Evolutionary conservation across 2,888 invertebrate genomes (phyloP).

Genomic region (Habrosyne pyritoides): DNA sequence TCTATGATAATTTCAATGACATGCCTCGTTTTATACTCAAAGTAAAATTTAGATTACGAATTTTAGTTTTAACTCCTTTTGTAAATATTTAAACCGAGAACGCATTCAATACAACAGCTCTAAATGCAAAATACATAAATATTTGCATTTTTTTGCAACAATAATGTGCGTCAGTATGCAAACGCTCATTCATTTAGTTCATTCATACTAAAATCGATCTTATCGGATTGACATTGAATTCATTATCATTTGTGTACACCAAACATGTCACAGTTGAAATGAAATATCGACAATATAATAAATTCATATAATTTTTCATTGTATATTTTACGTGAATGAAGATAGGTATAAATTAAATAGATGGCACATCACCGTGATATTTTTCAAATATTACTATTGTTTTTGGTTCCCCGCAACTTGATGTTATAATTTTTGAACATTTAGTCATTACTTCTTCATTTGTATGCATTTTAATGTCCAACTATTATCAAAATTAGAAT

Average conservation of each 20-base stretch:
- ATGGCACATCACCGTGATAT: conserved; percentile 63
- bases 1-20: background rate
- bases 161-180: background rate
- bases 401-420: conserved; percentile 70
- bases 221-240: background rate
- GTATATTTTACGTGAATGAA: conserved; percentile 23
- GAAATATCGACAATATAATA: background rate
- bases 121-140: background rate
- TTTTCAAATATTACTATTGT: conserved; percentile 15
- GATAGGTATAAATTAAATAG: conserved; percentile 51
- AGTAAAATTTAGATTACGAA: background rate
- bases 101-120: background rate
- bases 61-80: background rate
- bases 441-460: background rate
- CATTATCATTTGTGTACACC: background rate
- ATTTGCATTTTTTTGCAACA: background rate
- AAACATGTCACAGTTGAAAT: background rate
- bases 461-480: background rate
- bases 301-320: background rate
- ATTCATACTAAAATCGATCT: conserved; percentile 3
- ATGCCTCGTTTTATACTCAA: background rate
- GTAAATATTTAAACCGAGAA: background rate
- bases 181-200: background rate
- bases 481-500: background rate
- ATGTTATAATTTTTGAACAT: conserved; percentile 20